Percentiles rank a stretch among this genome's conserved stretches.
These are phyloP conservation scores for Drosophila putrida DNA, from an alignment of 2,888 invertebrate genomes.

Conservation along the genomic window DNA sequence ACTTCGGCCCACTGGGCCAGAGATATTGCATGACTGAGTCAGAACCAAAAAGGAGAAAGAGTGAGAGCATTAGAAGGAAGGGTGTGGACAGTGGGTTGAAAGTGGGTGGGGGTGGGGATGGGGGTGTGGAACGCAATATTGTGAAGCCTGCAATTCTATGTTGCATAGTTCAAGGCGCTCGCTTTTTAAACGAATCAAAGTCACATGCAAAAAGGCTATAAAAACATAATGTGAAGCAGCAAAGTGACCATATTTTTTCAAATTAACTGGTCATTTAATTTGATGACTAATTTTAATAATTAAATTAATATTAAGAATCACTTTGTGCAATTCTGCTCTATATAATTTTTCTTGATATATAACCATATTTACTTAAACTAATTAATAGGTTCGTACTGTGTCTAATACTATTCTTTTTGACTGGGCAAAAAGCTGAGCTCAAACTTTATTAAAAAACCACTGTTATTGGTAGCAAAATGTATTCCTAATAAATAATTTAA, in stretches of 20 bases:
- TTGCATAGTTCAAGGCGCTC: conserved; percentile 58
- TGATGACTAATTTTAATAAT: background rate
- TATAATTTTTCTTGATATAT: too few relatives aligned
- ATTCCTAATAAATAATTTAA: too few relatives aligned
- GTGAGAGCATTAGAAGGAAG: background rate
- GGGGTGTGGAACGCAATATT: conserved; percentile 6
- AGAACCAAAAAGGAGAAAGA: background rate
- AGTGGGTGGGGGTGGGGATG: background rate
- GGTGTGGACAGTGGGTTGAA: background rate
- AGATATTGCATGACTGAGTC: conserved; percentile 15
- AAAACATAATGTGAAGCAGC: background rate
- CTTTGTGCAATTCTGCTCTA: background rate
- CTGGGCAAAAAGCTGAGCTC: background rate
- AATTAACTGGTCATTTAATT: background rate
- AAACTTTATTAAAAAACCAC: background rate
- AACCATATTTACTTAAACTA: too few relatives aligned
- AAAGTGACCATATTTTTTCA: conserved; percentile 2
- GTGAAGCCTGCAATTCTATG: conserved; percentile 29
- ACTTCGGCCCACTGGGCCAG: conserved; percentile 37
- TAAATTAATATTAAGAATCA: background rate
- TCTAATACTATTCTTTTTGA: too few relatives aligned
- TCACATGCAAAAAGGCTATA: background rate
- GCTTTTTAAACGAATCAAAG: conserved; percentile 29
- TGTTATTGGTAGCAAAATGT: background rate
- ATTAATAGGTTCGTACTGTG: too few relatives aligned